phyloP scores from a whole-genome alignment of 2,113 vertebrate species.

The Nicator chloris region DNA sequence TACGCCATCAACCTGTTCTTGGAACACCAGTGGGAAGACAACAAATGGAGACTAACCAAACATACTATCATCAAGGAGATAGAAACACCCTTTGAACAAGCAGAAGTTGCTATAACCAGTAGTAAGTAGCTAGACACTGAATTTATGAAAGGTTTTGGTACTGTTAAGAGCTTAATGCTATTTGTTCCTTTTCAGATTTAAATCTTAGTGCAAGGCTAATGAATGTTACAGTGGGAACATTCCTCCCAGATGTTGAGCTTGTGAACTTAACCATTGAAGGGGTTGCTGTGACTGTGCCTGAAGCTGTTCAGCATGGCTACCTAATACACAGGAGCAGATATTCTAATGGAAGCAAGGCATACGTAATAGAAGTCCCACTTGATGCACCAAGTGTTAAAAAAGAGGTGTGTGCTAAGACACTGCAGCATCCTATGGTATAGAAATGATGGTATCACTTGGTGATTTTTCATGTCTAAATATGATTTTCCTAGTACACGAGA shows the following conservation, averaged over 20 bases:
- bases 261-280: constrained; percentile 67
- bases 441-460: background rate
- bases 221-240: constrained; percentile 68
- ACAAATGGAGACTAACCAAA: constrained; percentile 45
- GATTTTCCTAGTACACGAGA: background rate
- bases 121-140: constrained; percentile 5
- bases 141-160: background rate
- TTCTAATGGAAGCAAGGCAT: constrained; percentile 65
- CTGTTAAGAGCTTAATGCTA: background rate
- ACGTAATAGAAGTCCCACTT: constrained; percentile 69
- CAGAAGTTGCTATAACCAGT: background rate
- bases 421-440: background rate
- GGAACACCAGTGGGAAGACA: constrained; percentile 63
- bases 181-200: constrained; percentile 30
- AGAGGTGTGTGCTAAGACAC: constrained; percentile 41
- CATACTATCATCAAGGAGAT: constrained; percentile 52
- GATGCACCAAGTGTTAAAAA: constrained; percentile 45
- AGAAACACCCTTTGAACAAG: constrained; percentile 38
- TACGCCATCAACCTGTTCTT: constrained; percentile 57
- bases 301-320: constrained; percentile 58
- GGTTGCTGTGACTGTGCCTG: constrained; percentile 23
- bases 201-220: constrained; percentile 52
- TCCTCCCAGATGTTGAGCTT: constrained; percentile 72
- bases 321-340: constrained; percentile 27
- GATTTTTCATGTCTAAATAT: background rate